Evolutionary conservation across 2,797 vertebrate genomes (phyloP), one percentile per base, ranked within the genome.

Genomic region (Eurystomus glaucurus): DNA sequence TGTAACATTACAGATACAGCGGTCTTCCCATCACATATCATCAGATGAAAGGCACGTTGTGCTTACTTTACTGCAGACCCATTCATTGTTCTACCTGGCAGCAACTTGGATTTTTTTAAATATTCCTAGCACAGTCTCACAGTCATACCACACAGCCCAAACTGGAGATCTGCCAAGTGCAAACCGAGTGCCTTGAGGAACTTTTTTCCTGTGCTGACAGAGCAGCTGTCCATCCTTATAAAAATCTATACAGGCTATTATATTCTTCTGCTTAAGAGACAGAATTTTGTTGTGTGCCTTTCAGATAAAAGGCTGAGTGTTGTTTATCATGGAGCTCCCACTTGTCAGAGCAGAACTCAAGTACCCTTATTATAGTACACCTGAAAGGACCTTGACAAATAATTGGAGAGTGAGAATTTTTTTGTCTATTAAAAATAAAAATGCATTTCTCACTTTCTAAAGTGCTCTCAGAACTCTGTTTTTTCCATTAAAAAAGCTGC

Each of bases 31-130:
- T n/a, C 84, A 48, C 43, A 81, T 17, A 83, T 79, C 70, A 79
- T 31, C 60, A 72, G 80, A 72, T 86, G 54, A 86, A 90, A 82
- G 69, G 61, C 50, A 51, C 4, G 37, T 69, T 74, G 55, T 81
- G 41, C 77, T 93, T 86, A 75, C 69, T 87, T 78, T 76, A 78
- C 77, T 88, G 82, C 22, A 8, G 68, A 31, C 50, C 76, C 90
- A 71, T 93, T 80, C 48, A 71, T 88, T 91, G 90, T 74, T 80
- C 86, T 64, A 89, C 64, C 55, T 85, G 65, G 71, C 77, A 96
- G 82, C 51, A 95, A 81, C 33, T 4, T 84, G 75, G 14, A n/a
- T 29, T 76, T 45, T 85, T 80, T 17, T 6, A 88, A 90, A 84
- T 70, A 70, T 60, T 39, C 41, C 17, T 77, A 51, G 39, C 19